phyloP scores from a whole-genome alignment of 2,797 vertebrate species.

The Alosa sapidissima region DNA sequence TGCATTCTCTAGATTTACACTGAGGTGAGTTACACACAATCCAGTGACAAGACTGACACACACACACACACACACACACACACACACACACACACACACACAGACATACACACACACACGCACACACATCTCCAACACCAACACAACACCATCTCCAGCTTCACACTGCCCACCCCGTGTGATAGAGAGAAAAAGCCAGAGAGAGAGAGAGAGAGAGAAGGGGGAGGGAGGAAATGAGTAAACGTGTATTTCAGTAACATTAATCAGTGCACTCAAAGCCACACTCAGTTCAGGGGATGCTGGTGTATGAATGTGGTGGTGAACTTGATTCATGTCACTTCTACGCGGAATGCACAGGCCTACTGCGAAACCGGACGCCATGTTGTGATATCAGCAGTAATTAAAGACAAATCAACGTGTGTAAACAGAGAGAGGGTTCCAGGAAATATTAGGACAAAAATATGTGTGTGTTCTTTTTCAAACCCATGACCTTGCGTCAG shows the following conservation, averaged over 20 bases:
- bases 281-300: background rate
- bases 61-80: background rate
- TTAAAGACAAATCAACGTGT: no score
- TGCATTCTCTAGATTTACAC: no score
- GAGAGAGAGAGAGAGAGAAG: background rate
- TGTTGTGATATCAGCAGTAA: no score
- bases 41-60: no score
- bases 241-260: background rate
- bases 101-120: conserved; percentile 14
- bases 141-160: background rate
- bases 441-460: no score
- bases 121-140: background rate
- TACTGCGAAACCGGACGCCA: background rate
- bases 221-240: background rate
- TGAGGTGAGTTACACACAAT: no score
- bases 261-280: background rate
- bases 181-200: background rate
- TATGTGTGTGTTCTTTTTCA: no score
- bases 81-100: background rate
- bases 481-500: no score
- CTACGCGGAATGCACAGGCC: background rate
- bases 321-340: no score
- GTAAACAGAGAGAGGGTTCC: no score
- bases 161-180: background rate
- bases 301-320: background rate